Evolutionary conservation across 1,140 invertebrate species (phyloP), one percentile per base, ranked within the genome.

Genomic region (Ctenoplectra terminalis): DNA sequence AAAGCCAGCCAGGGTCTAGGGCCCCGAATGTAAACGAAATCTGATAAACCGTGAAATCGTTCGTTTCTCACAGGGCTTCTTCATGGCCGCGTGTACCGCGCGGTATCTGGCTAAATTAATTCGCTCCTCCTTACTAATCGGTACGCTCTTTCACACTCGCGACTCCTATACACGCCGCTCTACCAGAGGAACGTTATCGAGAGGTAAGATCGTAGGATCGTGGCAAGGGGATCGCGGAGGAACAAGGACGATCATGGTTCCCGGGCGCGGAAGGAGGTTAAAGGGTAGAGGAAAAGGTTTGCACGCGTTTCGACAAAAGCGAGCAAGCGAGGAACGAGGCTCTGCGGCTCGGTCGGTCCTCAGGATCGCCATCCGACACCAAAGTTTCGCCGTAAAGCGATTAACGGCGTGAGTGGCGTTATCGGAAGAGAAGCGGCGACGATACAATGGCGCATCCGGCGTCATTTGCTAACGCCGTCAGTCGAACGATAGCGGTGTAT

Each of bases 341-440:
- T 52, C 11, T 6, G 9, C 4, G 9, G 40, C 40, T n/a, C n/a
- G 29, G 7, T 34, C 34, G 20, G 5, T n/a, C 60, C 72, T 34
- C 20, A 64, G 72, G 70, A 75, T 77, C 70, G 85, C 56, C 82
- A 90, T 85, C 84, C 74, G 87, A 88, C 83, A 86, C 83, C 72
- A 13, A 85, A 76, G 67, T 78, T 90, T 90, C 90, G 82, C 64
- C 81, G 87, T 88, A 89, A 85, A 79, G 58, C 83, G 83, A 88
- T 88, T 88, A 87, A 80, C 15, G 74, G 48, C 50, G 67, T 76
- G 74, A 81, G 74, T 82, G 81, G 81, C 75, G 84, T 87, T 87
- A 87, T 87, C 85, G 61, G 64, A 75, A 64, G 71, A 76, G 81
- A 77, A 86, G 52, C 71, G 46, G 85, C 54, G 66, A 78, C 81